A percentile compares a stretch with the other conserved stretches of the same genome.
These are phyloP conservation scores for Dryadula phaetusa DNA, from an alignment of 2,888 invertebrate species.

Conservation along the genomic window DNA sequence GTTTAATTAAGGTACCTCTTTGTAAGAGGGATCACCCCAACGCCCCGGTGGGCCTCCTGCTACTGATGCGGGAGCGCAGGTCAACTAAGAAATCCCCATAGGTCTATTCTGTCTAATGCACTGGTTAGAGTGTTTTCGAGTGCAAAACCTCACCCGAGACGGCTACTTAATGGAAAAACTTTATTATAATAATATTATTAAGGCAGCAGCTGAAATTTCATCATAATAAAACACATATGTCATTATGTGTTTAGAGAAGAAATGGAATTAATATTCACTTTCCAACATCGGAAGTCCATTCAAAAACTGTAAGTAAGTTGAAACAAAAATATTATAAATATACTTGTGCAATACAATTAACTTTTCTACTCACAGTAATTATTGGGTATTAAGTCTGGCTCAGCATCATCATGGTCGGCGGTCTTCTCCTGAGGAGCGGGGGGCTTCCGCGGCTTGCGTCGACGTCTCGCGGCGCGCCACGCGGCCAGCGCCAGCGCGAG, in stretches of 20 bases:
- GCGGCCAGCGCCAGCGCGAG: conserved; percentile 53
- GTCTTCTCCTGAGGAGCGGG: conserved; percentile 51
- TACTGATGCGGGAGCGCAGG: not conserved
- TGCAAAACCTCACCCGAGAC: not conserved
- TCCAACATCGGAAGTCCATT: too few species aligned
- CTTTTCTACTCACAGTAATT: conserved; percentile 68
- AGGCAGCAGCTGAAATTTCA: not conserved
- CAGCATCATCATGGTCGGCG: conserved; percentile 70
- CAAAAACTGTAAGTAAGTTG: not conserved
- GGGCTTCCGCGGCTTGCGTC: conserved; percentile 52
- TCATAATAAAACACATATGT: not conserved
- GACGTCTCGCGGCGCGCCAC: conserved; percentile 58
- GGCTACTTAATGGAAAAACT: not conserved
- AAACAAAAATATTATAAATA: not conserved
- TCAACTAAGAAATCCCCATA: not conserved
- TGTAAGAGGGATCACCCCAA: not conserved
- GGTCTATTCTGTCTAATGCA: not conserved
- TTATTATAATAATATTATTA: not conserved
- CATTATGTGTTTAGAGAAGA: not conserved
- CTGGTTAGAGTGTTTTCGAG: not conserved
- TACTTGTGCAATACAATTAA: not conserved
- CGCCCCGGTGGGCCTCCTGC: too few species aligned
- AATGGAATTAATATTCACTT: not conserved
- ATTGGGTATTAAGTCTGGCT: conserved; percentile 78
- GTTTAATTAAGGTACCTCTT: not conserved